Percentiles rank a stretch among this genome's conserved stretches.
These are phyloP conservation scores for Puma concolor DNA, from an alignment of 2,113 vertebrate species.

Conservation along the genomic window DNA sequence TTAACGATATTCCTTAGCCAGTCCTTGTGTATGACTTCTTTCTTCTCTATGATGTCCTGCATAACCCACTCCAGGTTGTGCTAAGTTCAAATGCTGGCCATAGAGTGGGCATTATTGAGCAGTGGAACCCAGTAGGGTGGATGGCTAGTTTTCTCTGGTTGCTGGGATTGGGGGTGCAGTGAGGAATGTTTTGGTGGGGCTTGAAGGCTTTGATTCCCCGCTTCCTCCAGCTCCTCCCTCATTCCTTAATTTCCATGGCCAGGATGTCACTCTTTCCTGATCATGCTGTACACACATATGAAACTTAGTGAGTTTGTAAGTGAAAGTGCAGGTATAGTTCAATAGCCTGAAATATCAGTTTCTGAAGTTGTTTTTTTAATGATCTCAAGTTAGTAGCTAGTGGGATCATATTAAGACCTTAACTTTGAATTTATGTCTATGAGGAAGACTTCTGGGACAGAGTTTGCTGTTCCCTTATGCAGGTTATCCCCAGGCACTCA, in stretches of 20 bases:
- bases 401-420: neutral
- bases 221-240: neutral
- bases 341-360: neutral
- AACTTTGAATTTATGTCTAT: neutral
- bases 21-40: neutral
- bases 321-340: neutral
- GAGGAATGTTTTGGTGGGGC: neutral
- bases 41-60: neutral
- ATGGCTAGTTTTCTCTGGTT: neutral
- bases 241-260: neutral
- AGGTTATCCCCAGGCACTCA: neutral
- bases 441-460: neutral
- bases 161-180: neutral
- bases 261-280: neutral
- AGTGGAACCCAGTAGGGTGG: neutral
- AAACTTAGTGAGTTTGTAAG: neutral
- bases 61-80: neutral
- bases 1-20: neutral
- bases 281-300: neutral
- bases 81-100: neutral
- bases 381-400: neutral
- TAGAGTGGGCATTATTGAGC: accelerated
- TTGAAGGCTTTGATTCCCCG: neutral
- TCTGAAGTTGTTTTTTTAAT: neutral
- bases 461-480: neutral